A percentile compares a stretch with the other conserved stretches of the same genome.
These are phyloP conservation scores for Thryonomys swinderianus DNA, from an alignment of 2,113 vertebrate species.

Conservation along the genomic window DNA sequence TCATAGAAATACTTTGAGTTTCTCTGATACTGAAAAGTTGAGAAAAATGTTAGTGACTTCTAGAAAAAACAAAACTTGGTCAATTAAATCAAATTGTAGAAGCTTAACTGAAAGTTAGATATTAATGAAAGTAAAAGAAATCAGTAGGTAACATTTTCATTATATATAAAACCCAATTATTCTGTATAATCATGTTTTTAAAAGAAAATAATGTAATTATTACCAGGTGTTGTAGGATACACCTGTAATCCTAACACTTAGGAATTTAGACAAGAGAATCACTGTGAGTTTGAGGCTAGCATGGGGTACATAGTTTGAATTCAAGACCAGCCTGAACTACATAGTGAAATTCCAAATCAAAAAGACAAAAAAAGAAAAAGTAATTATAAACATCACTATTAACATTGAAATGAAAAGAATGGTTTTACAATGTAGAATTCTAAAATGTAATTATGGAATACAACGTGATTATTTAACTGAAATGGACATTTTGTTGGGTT, in stretches of 20 bases:
- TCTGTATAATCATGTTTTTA: background rate
- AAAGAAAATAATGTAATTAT: background rate
- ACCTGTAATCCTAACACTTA: background rate
- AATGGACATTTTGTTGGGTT: conserved; percentile 28
- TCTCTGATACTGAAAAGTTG: conserved; percentile 5
- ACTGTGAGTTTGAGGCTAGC: background rate
- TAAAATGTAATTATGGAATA: conserved; percentile 18
- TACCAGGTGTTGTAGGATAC: background rate
- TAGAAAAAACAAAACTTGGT: conserved; percentile 37
- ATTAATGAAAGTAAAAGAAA: conserved; percentile 11
- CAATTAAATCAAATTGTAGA: background rate
- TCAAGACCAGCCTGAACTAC: background rate
- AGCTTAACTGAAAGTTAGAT: background rate
- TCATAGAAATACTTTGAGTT: conserved; percentile 31
- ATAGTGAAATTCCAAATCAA: background rate
- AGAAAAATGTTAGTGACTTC: conserved; percentile 27
- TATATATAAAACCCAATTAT: background rate
- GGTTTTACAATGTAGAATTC: background rate
- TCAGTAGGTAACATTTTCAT: conserved; percentile 2
- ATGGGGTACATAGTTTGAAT: background rate
- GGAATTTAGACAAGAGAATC: background rate
- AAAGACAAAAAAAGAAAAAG: background rate
- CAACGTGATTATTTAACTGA: conserved; percentile 17
- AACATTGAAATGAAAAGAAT: background rate
- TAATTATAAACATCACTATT: background rate